These are phyloP conservation scores for Taxidea taxus DNA, from an alignment of 2,113 vertebrate genomes.

Conservation along the genomic window DNA sequence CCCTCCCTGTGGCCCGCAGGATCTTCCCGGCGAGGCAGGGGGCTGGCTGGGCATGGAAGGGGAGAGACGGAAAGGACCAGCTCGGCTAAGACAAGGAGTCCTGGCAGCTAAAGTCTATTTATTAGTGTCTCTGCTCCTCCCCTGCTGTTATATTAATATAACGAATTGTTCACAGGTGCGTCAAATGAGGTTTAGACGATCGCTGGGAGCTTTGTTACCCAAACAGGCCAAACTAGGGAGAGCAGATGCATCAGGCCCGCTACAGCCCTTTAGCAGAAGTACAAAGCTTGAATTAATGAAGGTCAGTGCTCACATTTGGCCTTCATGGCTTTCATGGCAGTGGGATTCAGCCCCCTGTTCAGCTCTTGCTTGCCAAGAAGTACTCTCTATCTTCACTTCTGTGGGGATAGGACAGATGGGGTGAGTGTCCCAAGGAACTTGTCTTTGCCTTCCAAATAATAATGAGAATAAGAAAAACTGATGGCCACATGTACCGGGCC, in stretches of 20 bases:
- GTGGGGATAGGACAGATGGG: background rate
- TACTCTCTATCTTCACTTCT: background rate
- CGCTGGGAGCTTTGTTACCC: conserved; percentile 85
- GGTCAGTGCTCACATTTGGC: conserved; percentile 82
- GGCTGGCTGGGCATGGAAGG: background rate
- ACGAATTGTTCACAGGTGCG: conserved; percentile 93
- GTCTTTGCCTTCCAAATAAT: background rate
- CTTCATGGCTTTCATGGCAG: conserved; percentile 76
- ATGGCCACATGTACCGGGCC: background rate
- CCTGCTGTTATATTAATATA: conserved; percentile 91
- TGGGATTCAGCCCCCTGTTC: conserved; percentile 56
- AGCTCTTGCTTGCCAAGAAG: conserved; percentile 67
- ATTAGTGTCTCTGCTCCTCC: conserved; percentile 83
- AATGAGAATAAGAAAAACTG: background rate
- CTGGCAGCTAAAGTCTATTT: conserved; percentile 82
- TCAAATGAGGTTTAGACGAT: conserved; percentile 90
- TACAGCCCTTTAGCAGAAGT: conserved; percentile 76
- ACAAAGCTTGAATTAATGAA: conserved; percentile 83
- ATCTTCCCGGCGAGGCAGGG: background rate
- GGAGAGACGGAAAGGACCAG: conserved; percentile 45
- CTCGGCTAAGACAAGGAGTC: conserved; percentile 64
- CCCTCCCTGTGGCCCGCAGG: background rate
- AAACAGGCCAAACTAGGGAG: conserved; percentile 86
- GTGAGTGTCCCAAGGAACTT: background rate
- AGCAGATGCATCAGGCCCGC: conserved; percentile 83